Percentiles rank a stretch among this genome's conserved stretches.
phyloP scores from a whole-genome alignment of 2,113 vertebrate species.

The Fregetta grallaria region DNA sequence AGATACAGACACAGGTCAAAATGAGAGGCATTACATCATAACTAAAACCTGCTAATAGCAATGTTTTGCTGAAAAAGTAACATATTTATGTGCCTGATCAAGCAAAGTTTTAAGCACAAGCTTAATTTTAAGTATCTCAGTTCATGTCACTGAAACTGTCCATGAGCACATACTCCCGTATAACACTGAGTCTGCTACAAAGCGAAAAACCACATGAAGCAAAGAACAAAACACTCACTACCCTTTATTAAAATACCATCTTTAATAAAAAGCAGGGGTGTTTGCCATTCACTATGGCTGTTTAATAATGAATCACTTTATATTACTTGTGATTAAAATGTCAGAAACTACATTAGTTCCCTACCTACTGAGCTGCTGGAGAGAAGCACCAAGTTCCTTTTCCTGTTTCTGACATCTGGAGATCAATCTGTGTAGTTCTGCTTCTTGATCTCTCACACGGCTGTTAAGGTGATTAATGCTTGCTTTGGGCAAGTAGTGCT shows the following conservation, averaged over 20 bases:
- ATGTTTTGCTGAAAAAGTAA: background rate
- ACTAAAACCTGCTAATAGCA: background rate
- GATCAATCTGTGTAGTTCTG: slow-evolving; percentile 78
- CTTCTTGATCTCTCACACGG: slow-evolving; percentile 82
- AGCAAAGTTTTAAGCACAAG: background rate
- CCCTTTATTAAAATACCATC: background rate
- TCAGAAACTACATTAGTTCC: background rate
- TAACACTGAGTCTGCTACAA: background rate
- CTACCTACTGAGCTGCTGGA: slow-evolving; percentile 81
- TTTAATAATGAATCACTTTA: background rate
- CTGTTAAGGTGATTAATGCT: slow-evolving; percentile 73
- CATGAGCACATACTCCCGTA: background rate
- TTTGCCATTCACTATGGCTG: background rate
- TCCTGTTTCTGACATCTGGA: slow-evolving; percentile 76
- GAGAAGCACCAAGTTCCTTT: slow-evolving; percentile 71
- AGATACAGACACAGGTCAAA: background rate
- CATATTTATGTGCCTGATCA: background rate
- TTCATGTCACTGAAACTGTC: background rate
- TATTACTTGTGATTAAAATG: background rate
- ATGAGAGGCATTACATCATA: background rate
- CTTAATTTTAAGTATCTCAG: background rate
- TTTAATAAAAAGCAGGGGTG: background rate
- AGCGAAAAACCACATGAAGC: background rate
- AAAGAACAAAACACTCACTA: background rate
- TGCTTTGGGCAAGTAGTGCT: slow-evolving; percentile 75